Conservation (phyloP, 2,888 invertebrate species). For the Nesidiocoris tenuis region DNA sequence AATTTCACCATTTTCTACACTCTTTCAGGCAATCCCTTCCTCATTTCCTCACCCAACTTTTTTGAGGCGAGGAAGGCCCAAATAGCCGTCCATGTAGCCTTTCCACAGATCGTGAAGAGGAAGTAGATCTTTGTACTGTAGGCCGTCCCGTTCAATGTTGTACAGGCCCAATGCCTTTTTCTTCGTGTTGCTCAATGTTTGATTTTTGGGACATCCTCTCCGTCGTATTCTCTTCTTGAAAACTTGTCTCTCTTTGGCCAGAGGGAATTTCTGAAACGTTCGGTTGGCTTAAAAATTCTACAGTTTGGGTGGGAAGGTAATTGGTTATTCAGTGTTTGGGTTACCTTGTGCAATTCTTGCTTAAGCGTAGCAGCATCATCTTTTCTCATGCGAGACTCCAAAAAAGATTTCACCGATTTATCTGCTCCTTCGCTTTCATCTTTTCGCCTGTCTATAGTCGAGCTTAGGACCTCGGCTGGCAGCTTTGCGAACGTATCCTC, state of each 20-base stretch:
- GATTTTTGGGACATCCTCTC: constrained; percentile 40
- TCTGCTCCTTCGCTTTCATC: neutral
- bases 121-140: constrained; percentile 65
- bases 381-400: constrained; percentile 10
- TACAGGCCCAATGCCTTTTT: constrained; percentile 62
- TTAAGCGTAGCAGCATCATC: neutral
- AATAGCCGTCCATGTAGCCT: constrained; percentile 67
- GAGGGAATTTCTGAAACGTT: constrained; percentile 31
- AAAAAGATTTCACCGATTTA: constrained; percentile 2
- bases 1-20: no score
- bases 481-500: constrained; percentile 20
- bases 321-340: neutral
- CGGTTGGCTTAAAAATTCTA: no score
- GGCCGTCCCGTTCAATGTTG: constrained; percentile 61
- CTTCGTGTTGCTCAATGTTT: constrained; percentile 42
- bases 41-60: constrained; percentile 3
- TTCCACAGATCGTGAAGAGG: constrained; percentile 69
- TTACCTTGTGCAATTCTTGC: constrained; percentile 12
- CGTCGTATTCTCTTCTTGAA: constrained; percentile 39
- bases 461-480: neutral
- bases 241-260: constrained; percentile 18
- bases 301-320: neutral
- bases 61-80: constrained; percentile 53
- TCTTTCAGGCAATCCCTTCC: no score
- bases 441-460: neutral